Conservation (phyloP, 2,797 vertebrate species). For the Gouania willdenowi region DNA sequence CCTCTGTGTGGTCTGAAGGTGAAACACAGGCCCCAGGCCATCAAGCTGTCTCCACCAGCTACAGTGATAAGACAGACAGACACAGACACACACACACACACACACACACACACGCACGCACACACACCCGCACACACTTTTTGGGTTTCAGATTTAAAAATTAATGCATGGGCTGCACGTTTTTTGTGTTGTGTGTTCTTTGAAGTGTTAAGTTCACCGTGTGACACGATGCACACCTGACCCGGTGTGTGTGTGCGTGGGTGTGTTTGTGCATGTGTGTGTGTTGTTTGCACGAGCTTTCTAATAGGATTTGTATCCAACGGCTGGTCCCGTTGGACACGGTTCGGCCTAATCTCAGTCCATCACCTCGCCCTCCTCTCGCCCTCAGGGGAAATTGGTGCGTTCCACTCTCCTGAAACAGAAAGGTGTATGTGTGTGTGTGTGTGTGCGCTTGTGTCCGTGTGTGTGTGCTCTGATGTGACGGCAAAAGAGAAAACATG, state of each 20-base stretch:
- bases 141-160: not conserved
- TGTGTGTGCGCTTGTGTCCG: constrained; percentile 1
- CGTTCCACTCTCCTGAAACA: constrained; percentile 1
- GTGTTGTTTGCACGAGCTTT: constrained; percentile 41
- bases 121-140: not conserved
- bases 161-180: not conserved
- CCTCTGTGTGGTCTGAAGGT: constrained; percentile 62
- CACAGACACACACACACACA: constrained; percentile 23
- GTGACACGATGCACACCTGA: not conserved
- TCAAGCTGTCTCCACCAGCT: constrained; percentile 75
- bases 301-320: constrained; percentile 63
- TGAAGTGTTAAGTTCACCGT: not conserved
- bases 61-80: constrained; percentile 69
- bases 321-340: constrained; percentile 13
- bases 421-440: constrained; percentile 8
- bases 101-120: constrained; percentile 19
- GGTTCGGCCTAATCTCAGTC: constrained; percentile 47
- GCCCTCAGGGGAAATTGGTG: constrained; percentile 1
- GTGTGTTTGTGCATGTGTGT: not conserved
- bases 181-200: not conserved
- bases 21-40: constrained; percentile 74
- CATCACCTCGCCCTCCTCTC: constrained; percentile 25
- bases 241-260: not conserved
- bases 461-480: constrained; percentile 45
- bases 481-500: no score